Conservation (phyloP, 1,140 invertebrate species). For the Goniozus legneri region DNA sequence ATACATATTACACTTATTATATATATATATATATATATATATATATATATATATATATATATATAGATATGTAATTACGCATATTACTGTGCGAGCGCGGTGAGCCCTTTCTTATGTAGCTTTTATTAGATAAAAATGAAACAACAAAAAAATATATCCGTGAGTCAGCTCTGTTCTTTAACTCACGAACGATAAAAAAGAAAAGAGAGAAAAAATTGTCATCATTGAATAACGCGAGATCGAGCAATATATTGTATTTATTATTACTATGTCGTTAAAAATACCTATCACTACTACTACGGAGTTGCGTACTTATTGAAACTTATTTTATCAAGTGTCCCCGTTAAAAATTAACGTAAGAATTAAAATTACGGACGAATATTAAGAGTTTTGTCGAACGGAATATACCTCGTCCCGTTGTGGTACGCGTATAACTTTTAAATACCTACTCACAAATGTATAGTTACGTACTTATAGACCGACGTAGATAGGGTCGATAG, state of each 20-base stretch:
- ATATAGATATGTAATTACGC: slow-evolving; percentile 14
- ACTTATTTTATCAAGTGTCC: no score
- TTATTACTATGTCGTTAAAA: slow-evolving; percentile 26
- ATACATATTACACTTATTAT: neutral
- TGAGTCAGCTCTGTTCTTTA: no score
- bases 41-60: slow-evolving; percentile 16
- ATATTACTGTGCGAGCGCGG: slow-evolving; percentile 10
- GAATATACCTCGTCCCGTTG: no score
- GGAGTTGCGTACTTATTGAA: slow-evolving; percentile 26
- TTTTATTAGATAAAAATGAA: neutral
- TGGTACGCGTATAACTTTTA: slow-evolving; percentile 18
- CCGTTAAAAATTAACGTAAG: no score
- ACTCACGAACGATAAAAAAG: neutral
- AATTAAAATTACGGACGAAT: no score
- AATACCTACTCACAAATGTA: slow-evolving; percentile 24
- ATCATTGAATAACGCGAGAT: slow-evolving; percentile 20
- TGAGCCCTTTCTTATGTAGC: slow-evolving; percentile 20
- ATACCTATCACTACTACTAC: slow-evolving; percentile 27
- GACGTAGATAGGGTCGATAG: no score
- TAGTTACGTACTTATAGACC: slow-evolving; percentile 20
- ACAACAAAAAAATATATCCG: no score
- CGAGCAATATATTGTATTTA: slow-evolving; percentile 27
- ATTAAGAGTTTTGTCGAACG: no score
- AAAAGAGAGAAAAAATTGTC: slow-evolving; percentile 15
- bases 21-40: slow-evolving; percentile 5